Evolutionary conservation across 2,797 vertebrate genomes (phyloP).

Genomic region (Thaleichthys pacificus): DNA sequence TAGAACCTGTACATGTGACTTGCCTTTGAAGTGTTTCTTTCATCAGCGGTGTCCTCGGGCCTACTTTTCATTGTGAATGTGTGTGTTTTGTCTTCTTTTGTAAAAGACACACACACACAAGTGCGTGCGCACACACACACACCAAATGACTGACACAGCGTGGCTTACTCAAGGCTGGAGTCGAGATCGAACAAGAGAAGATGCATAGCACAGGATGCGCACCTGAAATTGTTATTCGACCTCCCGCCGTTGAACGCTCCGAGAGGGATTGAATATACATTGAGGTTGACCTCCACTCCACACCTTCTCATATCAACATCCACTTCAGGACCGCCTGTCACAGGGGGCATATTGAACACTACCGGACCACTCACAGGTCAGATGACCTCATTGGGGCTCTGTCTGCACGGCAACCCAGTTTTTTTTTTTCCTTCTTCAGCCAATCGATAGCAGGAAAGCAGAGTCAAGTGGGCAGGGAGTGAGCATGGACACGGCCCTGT

Average conservation of each 20-base stretch:
- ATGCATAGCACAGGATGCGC: too few relatives aligned
- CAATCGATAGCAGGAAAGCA: neutral
- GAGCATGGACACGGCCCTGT: neutral
- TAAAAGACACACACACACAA: neutral
- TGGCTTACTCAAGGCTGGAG: too few relatives aligned
- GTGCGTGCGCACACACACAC: neutral
- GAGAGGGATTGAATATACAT: neutral
- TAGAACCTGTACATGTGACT: too few relatives aligned
- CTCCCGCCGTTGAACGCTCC: too few relatives aligned
- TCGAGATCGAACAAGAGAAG: too few relatives aligned
- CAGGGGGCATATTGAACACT: neutral
- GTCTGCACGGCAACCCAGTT: neutral
- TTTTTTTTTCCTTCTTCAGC: neutral
- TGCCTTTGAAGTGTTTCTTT: too few relatives aligned
- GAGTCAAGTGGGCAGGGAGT: neutral
- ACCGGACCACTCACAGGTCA: slow-evolving; percentile 4
- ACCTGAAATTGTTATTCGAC: too few relatives aligned
- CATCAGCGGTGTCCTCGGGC: too few relatives aligned
- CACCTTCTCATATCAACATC: neutral
- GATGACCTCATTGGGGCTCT: neutral
- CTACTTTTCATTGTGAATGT: too few relatives aligned
- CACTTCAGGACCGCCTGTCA: neutral
- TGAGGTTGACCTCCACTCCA: neutral
- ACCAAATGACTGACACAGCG: neutral
- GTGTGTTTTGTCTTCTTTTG: too few relatives aligned